These are phyloP conservation scores for Cichladusa arquata DNA, from an alignment of 2,113 vertebrate genomes.

Conservation along the genomic window DNA sequence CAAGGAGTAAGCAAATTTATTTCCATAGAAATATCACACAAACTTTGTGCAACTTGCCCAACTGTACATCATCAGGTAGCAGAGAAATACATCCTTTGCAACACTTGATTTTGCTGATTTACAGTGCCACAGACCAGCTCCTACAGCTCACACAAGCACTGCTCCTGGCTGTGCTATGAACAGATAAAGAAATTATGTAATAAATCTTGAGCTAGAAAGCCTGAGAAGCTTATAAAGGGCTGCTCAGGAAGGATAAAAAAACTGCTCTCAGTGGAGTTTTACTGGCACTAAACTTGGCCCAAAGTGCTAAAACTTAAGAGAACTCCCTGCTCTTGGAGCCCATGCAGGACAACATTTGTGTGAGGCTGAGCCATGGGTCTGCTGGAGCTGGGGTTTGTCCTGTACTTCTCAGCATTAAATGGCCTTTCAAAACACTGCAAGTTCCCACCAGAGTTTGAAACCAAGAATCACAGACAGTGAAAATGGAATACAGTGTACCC, in stretches of 20 bases:
- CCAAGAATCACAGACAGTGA: neutral
- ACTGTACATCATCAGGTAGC: neutral
- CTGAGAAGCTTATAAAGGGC: neutral
- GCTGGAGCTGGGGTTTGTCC: neutral
- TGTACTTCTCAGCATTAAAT: neutral
- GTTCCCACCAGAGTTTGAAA: neutral
- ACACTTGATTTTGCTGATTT: neutral
- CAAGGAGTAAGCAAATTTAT: neutral
- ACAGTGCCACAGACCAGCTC: neutral
- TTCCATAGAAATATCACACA: neutral
- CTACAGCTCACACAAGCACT: neutral
- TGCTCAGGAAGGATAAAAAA: neutral
- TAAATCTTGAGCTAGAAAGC: neutral
- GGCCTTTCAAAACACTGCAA: neutral
- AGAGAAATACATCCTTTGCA: neutral
- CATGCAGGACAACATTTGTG: neutral
- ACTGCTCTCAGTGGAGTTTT: neutral
- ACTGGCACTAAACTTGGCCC: neutral
- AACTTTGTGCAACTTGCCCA: neutral
- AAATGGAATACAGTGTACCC: neutral
- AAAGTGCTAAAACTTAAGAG: neutral
- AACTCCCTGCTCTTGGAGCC: neutral
- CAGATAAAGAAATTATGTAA: neutral
- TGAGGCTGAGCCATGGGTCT: accelerated
- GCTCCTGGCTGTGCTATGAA: neutral